These are phyloP conservation scores for Drosophila murphyi DNA, from an alignment of 1,140 invertebrate genomes.

Conservation along the genomic window DNA sequence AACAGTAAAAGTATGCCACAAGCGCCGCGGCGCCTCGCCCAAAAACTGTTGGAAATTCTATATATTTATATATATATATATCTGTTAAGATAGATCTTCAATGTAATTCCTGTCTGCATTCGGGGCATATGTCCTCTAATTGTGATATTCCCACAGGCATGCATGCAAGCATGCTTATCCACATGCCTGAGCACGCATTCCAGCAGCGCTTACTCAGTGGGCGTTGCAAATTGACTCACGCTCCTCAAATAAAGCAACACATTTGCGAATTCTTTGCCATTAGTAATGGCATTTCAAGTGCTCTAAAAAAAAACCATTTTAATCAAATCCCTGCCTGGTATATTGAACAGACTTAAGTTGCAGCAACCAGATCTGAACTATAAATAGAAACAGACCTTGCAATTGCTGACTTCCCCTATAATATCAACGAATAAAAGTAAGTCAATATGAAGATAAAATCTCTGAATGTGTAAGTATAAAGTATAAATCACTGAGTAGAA, in stretches of 20 bases:
- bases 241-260: conserved; percentile 1
- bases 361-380: too few species aligned
- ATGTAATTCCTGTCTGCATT: not conserved
- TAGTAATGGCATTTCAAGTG: not conserved
- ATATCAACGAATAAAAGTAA: too few species aligned
- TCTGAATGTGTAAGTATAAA: too few species aligned
- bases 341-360: too few species aligned
- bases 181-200: not conserved
- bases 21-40: conserved; percentile 36
- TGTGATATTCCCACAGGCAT: not conserved
- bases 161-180: not conserved
- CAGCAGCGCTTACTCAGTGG: not conserved
- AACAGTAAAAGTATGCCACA: conserved; percentile 10
- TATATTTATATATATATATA: too few species aligned
- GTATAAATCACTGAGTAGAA: too few species aligned
- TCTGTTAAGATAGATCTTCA: too few species aligned
- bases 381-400: too few species aligned
- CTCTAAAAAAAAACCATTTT: not conserved
- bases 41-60: conserved; percentile 21
- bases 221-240: not conserved
- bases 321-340: too few species aligned
- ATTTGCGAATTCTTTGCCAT: not conserved
- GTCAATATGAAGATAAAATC: too few species aligned
- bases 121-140: not conserved
- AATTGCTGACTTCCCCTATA: too few species aligned